Conservation (phyloP, 2,888 invertebrate genomes). For the Nowickia ferox region DNA sequence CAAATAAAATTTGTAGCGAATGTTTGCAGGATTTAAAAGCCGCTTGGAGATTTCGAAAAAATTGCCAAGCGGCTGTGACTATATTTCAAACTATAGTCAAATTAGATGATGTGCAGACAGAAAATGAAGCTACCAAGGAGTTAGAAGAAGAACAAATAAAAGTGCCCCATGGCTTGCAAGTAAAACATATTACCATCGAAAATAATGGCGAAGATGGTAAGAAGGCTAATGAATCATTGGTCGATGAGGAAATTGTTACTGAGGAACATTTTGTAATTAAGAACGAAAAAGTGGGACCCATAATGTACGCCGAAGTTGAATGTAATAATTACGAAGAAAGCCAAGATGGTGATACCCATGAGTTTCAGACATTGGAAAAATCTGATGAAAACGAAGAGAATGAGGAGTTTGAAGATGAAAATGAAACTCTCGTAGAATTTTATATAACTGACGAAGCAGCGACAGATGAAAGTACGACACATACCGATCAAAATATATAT, state of each 20-base stretch:
- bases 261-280: conserved; percentile 12
- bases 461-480: conserved; percentile 22
- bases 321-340: conserved; percentile 46
- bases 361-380: conserved; percentile 46
- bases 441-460: conserved; percentile 48
- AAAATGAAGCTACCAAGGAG: conserved; percentile 70
- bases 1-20: conserved; percentile 80
- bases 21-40: conserved; percentile 80
- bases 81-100: conserved; percentile 77
- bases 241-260: background rate
- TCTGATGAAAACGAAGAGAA: conserved; percentile 59
- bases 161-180: conserved; percentile 77
- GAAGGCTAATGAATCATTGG: background rate
- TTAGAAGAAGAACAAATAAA: conserved; percentile 73
- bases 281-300: conserved; percentile 26
- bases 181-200: conserved; percentile 73
- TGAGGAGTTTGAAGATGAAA: conserved; percentile 49
- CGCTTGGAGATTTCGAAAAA: conserved; percentile 81
- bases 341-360: conserved; percentile 10
- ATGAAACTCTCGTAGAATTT: conserved; percentile 54
- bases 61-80: conserved; percentile 80
- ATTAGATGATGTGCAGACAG: conserved; percentile 53
- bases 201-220: background rate
- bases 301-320: conserved; percentile 52
- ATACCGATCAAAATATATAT: background rate